Evolutionary conservation across 2,888 invertebrate species (phyloP).

Genomic region (Drosophila heteroneura): DNA sequence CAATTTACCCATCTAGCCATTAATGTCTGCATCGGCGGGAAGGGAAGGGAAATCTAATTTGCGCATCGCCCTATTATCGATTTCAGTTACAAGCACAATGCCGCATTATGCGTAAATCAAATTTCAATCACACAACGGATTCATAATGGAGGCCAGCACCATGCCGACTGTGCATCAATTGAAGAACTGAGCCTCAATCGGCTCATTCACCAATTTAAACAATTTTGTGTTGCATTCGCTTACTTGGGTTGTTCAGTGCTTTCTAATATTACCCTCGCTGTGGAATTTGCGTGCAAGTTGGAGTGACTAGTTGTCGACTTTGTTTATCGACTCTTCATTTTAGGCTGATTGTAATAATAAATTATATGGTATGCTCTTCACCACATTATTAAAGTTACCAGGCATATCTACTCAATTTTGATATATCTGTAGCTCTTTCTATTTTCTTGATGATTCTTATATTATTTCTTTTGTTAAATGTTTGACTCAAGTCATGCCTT

Average conservation of each 20-base stretch:
- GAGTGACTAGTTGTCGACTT: neutral
- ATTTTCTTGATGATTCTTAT: neutral
- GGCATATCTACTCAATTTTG: neutral
- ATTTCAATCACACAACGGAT: slow-evolving; percentile 55
- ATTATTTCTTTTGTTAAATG: slow-evolving; percentile 2
- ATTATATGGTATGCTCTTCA: neutral
- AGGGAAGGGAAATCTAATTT: neutral
- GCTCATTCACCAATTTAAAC: neutral
- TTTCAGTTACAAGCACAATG: slow-evolving; percentile 33
- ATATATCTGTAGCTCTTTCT: neutral
- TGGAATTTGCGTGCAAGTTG: neutral
- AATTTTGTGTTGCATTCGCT: neutral
- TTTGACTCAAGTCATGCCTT: slow-evolving; percentile 19
- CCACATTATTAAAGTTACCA: neutral
- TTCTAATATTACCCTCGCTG: neutral
- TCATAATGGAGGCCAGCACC: slow-evolving; percentile 30
- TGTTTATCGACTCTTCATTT: neutral
- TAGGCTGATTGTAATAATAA: neutral
- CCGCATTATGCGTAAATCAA: slow-evolving; percentile 46
- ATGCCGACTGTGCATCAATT: neutral
- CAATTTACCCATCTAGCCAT: neutral
- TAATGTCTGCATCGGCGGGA: neutral
- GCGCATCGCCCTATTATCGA: slow-evolving; percentile 14
- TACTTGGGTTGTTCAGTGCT: neutral
- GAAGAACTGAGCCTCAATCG: neutral